phyloP scores from a whole-genome alignment of 2,797 vertebrate genomes.

The Epinephelus coioides region DNA sequence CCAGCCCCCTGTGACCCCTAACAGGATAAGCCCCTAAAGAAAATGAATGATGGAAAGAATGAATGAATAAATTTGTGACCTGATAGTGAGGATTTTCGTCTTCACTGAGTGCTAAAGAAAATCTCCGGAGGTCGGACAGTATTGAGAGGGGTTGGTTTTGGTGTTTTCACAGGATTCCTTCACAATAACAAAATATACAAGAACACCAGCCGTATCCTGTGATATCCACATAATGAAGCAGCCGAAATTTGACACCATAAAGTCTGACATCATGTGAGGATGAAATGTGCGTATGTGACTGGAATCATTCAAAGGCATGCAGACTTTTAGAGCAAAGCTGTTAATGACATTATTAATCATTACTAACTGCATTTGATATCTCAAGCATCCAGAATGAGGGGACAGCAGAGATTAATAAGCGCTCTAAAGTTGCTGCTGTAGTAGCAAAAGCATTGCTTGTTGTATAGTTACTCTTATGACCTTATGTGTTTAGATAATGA shows the following conservation, averaged over 20 bases:
- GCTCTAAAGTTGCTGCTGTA: slow-evolving; percentile 14
- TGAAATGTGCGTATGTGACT: not conserved
- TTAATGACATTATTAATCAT: slow-evolving; percentile 69
- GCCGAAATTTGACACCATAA: slow-evolving; percentile 34
- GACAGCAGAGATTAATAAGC: slow-evolving; percentile 45
- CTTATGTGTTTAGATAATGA: slow-evolving; percentile 33
- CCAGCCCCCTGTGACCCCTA: no score
- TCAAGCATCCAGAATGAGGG: slow-evolving; percentile 56
- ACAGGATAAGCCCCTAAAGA: not conserved
- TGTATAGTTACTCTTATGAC: slow-evolving; percentile 13
- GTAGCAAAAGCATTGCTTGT: slow-evolving; percentile 33
- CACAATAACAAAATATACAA: not conserved
- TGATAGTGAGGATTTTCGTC: not conserved
- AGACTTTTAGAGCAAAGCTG: slow-evolving; percentile 67
- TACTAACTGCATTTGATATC: slow-evolving; percentile 42
- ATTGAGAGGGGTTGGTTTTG: not conserved
- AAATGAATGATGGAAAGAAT: no score
- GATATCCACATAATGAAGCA: not conserved
- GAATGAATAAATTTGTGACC: no score
- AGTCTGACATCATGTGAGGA: slow-evolving; percentile 21
- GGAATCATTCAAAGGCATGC: slow-evolving; percentile 57
- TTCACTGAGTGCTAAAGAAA: not conserved
- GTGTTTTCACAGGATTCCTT: slow-evolving; percentile 26
- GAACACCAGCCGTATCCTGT: slow-evolving; percentile 8
- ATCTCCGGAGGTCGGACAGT: not conserved